phyloP scores from a whole-genome alignment of 2,113 vertebrate species.

The Actenoides hombroni region DNA sequence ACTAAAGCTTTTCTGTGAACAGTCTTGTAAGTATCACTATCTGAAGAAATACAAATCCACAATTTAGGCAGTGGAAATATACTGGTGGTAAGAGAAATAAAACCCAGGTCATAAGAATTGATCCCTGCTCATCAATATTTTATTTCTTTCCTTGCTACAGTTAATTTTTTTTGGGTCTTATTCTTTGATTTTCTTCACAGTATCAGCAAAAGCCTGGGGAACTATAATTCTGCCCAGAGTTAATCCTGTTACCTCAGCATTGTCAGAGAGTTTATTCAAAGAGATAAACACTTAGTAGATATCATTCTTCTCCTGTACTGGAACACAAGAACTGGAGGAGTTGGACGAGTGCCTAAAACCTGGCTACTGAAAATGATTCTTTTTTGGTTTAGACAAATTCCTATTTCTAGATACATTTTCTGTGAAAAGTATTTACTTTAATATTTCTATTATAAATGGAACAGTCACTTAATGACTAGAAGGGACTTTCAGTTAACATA shows the following conservation, averaged over 20 bases:
- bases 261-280: not conserved
- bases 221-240: not conserved
- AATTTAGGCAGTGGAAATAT: not conserved
- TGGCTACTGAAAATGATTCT: not conserved
- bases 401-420: not conserved
- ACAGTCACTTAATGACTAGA: not conserved
- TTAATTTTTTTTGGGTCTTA: not conserved
- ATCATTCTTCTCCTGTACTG: not conserved
- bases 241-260: not conserved
- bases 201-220: not conserved
- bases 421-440: not conserved
- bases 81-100: not conserved
- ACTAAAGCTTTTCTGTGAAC: not conserved
- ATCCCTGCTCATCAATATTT: not conserved
- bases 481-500: not conserved
- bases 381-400: not conserved
- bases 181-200: not conserved
- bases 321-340: not conserved
- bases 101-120: not conserved
- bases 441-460: not conserved
- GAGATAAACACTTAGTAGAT: rapidly evolving
- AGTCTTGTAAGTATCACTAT: not conserved
- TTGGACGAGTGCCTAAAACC: not conserved
- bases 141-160: not conserved
- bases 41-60: not conserved